phyloP scores from a whole-genome alignment of 2,797 vertebrate genomes.

The Hapalemur alaotrensis region DNA sequence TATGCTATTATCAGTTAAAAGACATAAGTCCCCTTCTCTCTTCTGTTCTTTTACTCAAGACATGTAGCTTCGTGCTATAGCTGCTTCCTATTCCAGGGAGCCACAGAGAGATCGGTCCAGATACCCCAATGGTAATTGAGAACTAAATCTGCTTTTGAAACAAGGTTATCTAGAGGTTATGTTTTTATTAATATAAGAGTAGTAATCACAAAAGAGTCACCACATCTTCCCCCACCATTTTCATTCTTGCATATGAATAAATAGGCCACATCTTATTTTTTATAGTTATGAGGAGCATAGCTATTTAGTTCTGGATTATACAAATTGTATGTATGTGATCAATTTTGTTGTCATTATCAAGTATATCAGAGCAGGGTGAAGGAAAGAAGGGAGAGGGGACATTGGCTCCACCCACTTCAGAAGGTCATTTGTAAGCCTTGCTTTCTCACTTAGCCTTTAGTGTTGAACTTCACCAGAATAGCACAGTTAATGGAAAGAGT shows the following conservation, averaged over 20 bases:
- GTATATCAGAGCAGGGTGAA: not conserved
- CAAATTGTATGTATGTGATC: not conserved
- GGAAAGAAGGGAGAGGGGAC: not conserved
- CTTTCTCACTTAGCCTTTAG: not conserved
- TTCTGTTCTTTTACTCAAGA: not conserved
- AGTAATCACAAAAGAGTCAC: not conserved
- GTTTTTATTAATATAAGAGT: not conserved
- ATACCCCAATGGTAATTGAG: not conserved
- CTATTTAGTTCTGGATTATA: not conserved
- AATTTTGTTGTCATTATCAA: not conserved
- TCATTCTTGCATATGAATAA: not conserved
- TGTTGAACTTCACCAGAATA: not conserved
- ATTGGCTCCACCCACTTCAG: fast-evolving
- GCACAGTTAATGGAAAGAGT: not conserved
- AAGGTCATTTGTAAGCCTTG: not conserved
- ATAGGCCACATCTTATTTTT: not conserved
- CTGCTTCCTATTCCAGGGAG: not conserved
- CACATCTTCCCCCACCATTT: not conserved
- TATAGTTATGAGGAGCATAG: not conserved
- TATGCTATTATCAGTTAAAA: not conserved
- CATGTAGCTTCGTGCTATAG: not conserved
- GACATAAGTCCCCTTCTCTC: fast-evolving
- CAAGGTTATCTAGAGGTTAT: not conserved
- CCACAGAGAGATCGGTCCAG: not conserved
- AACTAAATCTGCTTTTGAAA: not conserved